Percentiles rank a stretch among this genome's conserved stretches.
phyloP scores from a whole-genome alignment of 1,140 invertebrate genomes.

The Dufourea novaeangliae region DNA sequence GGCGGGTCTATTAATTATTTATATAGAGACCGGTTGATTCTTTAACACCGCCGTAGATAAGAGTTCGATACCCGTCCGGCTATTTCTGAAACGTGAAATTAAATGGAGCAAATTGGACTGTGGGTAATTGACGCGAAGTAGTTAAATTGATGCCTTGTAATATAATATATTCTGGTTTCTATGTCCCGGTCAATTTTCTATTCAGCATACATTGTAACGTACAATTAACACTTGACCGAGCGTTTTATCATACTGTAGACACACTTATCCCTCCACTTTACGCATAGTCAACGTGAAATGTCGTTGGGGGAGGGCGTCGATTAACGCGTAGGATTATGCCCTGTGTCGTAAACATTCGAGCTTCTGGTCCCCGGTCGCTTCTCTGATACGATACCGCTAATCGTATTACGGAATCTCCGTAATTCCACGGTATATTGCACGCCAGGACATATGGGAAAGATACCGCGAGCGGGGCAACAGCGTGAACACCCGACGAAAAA shows the following conservation, averaged over 20 bases:
- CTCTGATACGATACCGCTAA: slow-evolving; percentile 1
- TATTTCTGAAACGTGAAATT: background rate
- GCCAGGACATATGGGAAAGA: background rate
- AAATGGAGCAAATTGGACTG: background rate
- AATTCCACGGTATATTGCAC: slow-evolving; percentile 10
- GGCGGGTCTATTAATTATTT: slow-evolving; percentile 65
- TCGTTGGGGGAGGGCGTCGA: background rate
- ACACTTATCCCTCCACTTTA: background rate
- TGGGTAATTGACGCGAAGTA: background rate
- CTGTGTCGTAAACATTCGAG: background rate
- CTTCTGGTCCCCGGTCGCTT: background rate
- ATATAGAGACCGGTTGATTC: slow-evolving; percentile 41
- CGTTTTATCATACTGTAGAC: background rate
- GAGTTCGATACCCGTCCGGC: background rate
- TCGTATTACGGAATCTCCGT: slow-evolving; percentile 5
- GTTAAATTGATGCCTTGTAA: background rate
- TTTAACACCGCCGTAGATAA: slow-evolving; percentile 38
- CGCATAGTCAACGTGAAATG: background rate
- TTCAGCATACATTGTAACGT: too few relatives aligned
- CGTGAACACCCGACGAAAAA: too few relatives aligned
- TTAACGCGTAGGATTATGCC: slow-evolving; percentile 10
- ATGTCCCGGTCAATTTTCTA: too few relatives aligned
- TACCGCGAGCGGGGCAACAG: too few relatives aligned
- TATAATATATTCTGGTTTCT: background rate
- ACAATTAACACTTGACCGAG: too few relatives aligned